A percentile compares a stretch with the other conserved stretches of the same genome.
Conservation (phyloP, 2,888 invertebrate species). For the Oxytorus armatus region DNA sequence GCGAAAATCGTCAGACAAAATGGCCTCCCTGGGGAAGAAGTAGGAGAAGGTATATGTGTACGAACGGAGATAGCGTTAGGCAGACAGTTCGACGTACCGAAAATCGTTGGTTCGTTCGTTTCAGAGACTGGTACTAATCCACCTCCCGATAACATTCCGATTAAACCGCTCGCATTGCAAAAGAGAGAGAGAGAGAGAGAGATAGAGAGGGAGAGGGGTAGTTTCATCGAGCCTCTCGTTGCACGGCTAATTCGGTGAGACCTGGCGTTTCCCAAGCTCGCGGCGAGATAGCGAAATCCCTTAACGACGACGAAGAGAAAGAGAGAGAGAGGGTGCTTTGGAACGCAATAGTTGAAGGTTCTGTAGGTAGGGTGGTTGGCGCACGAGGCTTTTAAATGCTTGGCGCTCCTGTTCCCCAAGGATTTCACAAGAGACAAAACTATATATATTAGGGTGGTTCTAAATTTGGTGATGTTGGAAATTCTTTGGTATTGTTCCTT, state of each 20-base stretch:
- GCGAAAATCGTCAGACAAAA: conserved; percentile 21
- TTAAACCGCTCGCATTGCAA: conserved; percentile 57
- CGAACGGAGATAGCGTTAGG: conserved; percentile 47
- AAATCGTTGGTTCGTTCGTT: conserved; percentile 54
- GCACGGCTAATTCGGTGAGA: conserved; percentile 60
- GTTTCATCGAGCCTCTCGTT: conserved; percentile 47
- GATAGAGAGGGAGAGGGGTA: conserved; percentile 37
- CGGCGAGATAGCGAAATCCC: conserved; percentile 65
- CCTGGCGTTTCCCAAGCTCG: conserved; percentile 60
- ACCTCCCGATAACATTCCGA: conserved; percentile 67
- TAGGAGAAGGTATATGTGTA: conserved; percentile 31
- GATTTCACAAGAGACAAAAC: conserved; percentile 35
- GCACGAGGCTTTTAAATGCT: conserved; percentile 59
- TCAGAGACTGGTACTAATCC: conserved; percentile 54
- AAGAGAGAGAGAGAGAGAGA: conserved; percentile 16
- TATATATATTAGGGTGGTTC: too few species aligned
- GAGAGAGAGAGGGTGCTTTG: conserved; percentile 12
- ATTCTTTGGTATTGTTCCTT: too few species aligned
- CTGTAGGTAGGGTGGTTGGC: not conserved
- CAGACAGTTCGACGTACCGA: conserved; percentile 65
- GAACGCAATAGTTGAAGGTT: conserved; percentile 28
- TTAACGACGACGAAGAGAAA: conserved; percentile 59
- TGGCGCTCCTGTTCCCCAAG: conserved; percentile 50
- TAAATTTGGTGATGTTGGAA: too few species aligned
- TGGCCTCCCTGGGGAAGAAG: too few species aligned